Base-by-base conservation (phyloP, 2,797 vertebrate genomes). In the Oreonectes daqikongensis region DNA sequence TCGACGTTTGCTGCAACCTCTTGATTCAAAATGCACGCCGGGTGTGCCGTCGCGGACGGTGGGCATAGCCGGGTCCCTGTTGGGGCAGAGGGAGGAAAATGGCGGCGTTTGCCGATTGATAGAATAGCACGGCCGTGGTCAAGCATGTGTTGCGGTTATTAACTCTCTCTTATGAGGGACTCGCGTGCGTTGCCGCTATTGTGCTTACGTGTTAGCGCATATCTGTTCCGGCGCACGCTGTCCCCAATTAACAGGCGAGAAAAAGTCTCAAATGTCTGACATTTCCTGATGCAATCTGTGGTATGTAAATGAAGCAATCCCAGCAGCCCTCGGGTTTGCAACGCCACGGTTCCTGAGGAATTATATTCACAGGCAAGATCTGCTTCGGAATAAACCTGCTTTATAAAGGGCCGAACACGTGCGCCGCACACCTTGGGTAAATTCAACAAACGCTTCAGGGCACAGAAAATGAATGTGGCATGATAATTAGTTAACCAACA, bases 401-500 rank as follows among this genome's bases (percentile, higher is more conserved):
- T 86, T 83, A 83, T n/a, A 66, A 46, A 78, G 46, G 38, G 75
- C 59, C 20, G 10, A 22, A 77, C 73, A 79, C 55, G 67, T 69
- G 70, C 35, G 14, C 66, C 63, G 50, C 85, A 80, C 83, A 86
- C 86, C 79, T 84, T 81, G 78, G 85, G 80, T 90, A 88, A 90
- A 91, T 85, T 82, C 82, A 84, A 83, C 87, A 85, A 85, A 87
- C 72, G 84, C 89, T 89, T 83, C 40, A 12, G 88, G 90, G 84
- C 85, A 85, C 80, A 18, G 78, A 86, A 89, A 91, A 89, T 88
- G 84, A 91, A 92, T 90, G 86, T 83, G 77, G 84, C 90, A 78
- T 90, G 86, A 89, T 91, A 91, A 93, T 91, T 91, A 91, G 86
- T 89, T 89, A 89, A 89, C 88, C 85, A 88, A 85, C 82, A 74